Evolutionary conservation across 2,888 invertebrate species (phyloP), one percentile per base, ranked within the genome.

Genomic region (Sphaerophoria rueppellii): DNA sequence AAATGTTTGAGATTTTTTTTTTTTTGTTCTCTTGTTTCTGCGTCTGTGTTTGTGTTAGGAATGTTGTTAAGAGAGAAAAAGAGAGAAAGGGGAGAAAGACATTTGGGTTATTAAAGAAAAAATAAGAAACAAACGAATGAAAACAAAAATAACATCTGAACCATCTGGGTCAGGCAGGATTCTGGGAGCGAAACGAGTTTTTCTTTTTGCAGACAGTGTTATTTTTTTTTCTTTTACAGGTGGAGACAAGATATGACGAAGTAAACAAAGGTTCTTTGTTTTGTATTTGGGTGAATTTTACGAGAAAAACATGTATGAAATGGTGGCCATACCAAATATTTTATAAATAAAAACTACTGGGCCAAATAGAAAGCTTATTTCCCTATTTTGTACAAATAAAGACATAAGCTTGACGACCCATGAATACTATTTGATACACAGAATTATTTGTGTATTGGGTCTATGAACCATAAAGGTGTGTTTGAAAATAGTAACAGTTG

Each of bases 111-210:
- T 24, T 6, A 34, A 9, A 71, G 16, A 65, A 43, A 14, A 32
- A 48, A 14, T 1, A 50, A 14, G 9, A 52, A 52, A 43, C 9
- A 43, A 43, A 6, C 4, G 12, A 4, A 43, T 43, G 43, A 43
- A 43, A 43, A 43, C 43, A 43, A 43, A 60, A 40, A 40, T 6
- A 60, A 40, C 16, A 24, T 58, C 40, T 40, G 11, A 43, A 24
- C 50, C 70, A 63, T 57, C 69, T 70, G 72, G 57, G 58, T 57
- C 40, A 63, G 35, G 11, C 57, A 67, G 32, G 9, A 43, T 43
- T 43, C 43, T 11, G 11, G 43, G 54, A 78, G 70, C 14, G 34
- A 37, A 34, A 32, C 43, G 43, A 73, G 67, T 32, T 67, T 67
- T 54, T 0, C 52, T 67, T 67, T 54, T 0, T 65, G 50, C 16